These are phyloP conservation scores for Lindbergichthys nudifrons DNA, from an alignment of 2,797 vertebrate genomes.

Conservation along the genomic window DNA sequence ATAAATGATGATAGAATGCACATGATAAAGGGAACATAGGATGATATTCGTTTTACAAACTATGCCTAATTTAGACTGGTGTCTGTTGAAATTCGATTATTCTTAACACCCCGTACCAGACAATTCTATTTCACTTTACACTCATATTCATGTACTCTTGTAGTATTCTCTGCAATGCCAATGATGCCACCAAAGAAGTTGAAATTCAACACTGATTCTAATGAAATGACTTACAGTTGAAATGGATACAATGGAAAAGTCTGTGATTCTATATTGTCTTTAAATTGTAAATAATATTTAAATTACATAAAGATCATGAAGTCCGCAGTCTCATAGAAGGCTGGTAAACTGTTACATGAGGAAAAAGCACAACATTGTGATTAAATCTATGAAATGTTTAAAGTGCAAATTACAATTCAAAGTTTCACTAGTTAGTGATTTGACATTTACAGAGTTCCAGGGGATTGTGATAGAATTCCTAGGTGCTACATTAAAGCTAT, in stretches of 20 bases:
- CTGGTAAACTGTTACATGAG: background rate
- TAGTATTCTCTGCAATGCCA: background rate
- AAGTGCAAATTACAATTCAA: constrained; percentile 43
- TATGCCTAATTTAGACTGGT: background rate
- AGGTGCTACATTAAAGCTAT: constrained; percentile 56
- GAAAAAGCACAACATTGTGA: background rate
- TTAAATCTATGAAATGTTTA: constrained; percentile 8
- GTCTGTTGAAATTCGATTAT: background rate
- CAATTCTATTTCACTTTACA: background rate
- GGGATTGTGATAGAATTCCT: constrained; percentile 62
- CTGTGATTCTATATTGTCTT: background rate
- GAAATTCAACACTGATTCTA: constrained; percentile 18
- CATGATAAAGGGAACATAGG: background rate
- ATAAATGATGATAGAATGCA: background rate
- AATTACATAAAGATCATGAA: background rate
- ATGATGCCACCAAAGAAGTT: background rate
- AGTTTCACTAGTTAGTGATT: constrained; percentile 55
- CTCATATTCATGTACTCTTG: background rate
- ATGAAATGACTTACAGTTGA: background rate
- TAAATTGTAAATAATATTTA: background rate
- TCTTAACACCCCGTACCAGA: constrained; percentile 14
- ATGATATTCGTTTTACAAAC: background rate
- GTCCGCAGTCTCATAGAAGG: background rate
- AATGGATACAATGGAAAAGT: background rate
- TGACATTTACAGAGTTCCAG: constrained; percentile 67